Base-by-base conservation (phyloP, 2,797 vertebrate genomes). In the Nannoperca australis region DNA sequence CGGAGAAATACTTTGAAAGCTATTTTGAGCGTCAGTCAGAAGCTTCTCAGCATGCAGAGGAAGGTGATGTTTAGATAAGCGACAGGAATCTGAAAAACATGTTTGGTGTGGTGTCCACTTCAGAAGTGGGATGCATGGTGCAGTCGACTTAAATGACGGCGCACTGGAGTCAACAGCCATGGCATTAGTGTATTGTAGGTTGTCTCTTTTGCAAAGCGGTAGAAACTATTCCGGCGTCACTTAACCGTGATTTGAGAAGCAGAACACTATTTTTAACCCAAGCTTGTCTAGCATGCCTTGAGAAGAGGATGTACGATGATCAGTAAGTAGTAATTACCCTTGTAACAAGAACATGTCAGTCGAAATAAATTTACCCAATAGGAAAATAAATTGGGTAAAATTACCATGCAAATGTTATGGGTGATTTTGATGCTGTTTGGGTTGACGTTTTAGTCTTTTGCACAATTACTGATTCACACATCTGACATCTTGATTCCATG, bases 231-330 rank as follows among this genome's bases (percentile, higher is more conserved):
- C 12, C 51, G 11, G 9, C 44, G 20, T 8, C 24, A 44, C 12
- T 71, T 24, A 34, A 45, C 30, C 7, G 24, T 12, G 47, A 34
- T 53, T 27, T 77, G 58, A 78, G 62, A 71, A 75, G 73, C 62
- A 74, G 50, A 70, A 62, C n/a, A 50, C 65, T 27, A 78, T 86
- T 80, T 73, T 86, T 78, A 49, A 56, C n/a, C 34, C 18, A 27
- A 38, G 24, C 13, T 56, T 13, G 15, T 68, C 10, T 2, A 10
- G 63, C 18, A 34, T 53, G 55, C 27, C 18, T 22, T 60, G 66
- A 56, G 40, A 15, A 30, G 22, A 17, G 17, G 7, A n/a, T 47
- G 18, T 50, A 10, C 64, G n/a, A 65, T 51, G 51, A 60, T 55
- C 32, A n/a, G 18, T 9, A 38, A n/a, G 14, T 2, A 64, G 44